phyloP scores from a whole-genome alignment of 2,888 invertebrate genomes.

The Harmothoe impar region DNA sequence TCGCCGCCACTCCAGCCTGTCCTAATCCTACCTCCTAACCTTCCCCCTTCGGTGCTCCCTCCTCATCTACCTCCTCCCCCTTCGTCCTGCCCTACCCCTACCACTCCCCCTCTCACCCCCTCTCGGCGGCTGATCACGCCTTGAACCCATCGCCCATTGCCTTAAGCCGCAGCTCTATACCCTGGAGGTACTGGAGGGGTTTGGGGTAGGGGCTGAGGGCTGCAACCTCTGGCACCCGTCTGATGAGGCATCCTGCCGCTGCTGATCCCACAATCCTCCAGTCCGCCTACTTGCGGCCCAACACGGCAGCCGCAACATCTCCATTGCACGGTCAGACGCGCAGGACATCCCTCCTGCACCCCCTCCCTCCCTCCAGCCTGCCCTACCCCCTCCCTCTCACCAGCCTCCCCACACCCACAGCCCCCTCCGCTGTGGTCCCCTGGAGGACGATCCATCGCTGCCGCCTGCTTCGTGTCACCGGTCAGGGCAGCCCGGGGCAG shows the following conservation, averaged over 20 bases:
- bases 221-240: slow-evolving; percentile 2
- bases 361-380: background rate
- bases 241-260: background rate
- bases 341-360: background rate
- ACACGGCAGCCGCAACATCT: background rate
- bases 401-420: background rate
- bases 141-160: background rate
- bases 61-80: background rate
- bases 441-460: too few relatives aligned
- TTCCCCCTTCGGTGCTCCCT: background rate
- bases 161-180: background rate
- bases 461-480: too few relatives aligned
- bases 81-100: background rate
- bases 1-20: too few relatives aligned
- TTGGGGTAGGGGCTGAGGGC: background rate
- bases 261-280: slow-evolving; percentile 3
- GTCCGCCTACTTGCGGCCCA: background rate
- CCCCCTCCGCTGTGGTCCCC: background rate
- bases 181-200: background rate
- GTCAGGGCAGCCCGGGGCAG: too few relatives aligned
- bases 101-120: background rate
- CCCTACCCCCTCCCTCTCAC: background rate
- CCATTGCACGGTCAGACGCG: background rate
- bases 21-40: background rate
- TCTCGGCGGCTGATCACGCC: background rate